A percentile compares a stretch with the other conserved stretches of the same genome.
Evolutionary conservation across 1,140 invertebrate species (phyloP).

Genomic region (Drosophila micromelanica): DNA sequence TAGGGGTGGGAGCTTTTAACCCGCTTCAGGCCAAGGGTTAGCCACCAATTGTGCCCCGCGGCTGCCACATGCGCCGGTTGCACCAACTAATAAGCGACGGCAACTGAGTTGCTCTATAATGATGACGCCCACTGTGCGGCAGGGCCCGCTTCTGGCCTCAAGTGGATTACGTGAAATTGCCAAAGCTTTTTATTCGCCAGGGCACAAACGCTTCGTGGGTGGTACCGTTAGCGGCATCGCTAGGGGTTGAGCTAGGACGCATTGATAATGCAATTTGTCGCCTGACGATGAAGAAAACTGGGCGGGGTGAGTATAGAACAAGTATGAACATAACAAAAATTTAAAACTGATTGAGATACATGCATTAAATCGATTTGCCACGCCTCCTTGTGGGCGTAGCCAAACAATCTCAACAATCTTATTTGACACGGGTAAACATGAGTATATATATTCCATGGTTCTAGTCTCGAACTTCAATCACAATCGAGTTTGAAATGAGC

Average conservation of each 20-base stretch:
- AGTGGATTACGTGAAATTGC: conserved; percentile 60
- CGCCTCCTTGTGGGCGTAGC: too few species aligned
- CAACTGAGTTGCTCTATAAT: conserved; percentile 47
- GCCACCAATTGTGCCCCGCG: conserved; percentile 75
- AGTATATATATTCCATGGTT: too few species aligned
- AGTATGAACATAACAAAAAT: too few species aligned
- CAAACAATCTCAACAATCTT: too few species aligned
- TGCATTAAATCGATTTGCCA: too few species aligned
- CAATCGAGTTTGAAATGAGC: too few species aligned
- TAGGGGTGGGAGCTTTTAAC: background rate
- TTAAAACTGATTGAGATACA: too few species aligned
- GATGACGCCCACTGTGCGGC: conserved; percentile 38
- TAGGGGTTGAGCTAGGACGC: conserved; percentile 8
- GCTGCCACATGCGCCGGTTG: conserved; percentile 73
- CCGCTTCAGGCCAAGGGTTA: conserved; percentile 4
- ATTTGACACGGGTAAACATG: too few species aligned
- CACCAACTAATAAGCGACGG: conserved; percentile 65
- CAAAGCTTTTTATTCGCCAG: conserved; percentile 32
- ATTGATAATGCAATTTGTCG: conserved; percentile 55
- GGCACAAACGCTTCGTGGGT: conserved; percentile 14
- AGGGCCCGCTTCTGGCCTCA: conserved; percentile 29
- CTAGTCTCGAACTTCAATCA: too few species aligned
- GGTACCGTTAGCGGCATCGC: background rate
- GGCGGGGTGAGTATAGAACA: background rate
- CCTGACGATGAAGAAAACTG: conserved; percentile 10